Conservation (phyloP, 64 coral and sea anemone genomes). For the Stylophora pistillata region DNA sequence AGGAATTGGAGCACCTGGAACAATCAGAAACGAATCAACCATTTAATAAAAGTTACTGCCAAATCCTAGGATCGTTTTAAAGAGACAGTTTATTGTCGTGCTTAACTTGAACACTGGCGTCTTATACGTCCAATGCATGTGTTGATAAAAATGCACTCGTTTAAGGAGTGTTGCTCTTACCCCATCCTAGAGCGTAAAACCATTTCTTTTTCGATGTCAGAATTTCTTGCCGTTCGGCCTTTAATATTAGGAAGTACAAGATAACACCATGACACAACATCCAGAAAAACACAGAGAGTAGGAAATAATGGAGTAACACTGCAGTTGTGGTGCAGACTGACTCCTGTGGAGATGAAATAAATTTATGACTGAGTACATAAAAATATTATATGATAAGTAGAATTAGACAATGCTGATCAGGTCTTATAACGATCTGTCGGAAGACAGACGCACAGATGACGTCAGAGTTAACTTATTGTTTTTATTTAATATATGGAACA, state of each 20-base stretch:
- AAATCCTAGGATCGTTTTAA: neutral
- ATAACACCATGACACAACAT: constrained; percentile 63
- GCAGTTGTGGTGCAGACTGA: constrained; percentile 44
- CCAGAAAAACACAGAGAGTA: constrained; percentile 59
- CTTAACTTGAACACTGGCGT: no score
- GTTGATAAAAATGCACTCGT: no score
- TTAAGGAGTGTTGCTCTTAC: constrained; percentile 14
- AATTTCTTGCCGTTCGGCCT: constrained; percentile 9
- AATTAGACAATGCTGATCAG: no score
- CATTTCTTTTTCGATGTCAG: constrained; percentile 49
- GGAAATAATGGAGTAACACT: constrained; percentile 56
- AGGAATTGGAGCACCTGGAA: constrained; percentile 12
- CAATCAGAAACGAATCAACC: neutral
- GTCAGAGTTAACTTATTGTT: no score
- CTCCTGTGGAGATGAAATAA: neutral
- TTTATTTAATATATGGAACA: no score
- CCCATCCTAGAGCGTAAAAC: constrained; percentile 67
- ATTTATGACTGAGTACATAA: neutral
- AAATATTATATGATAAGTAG: no score
- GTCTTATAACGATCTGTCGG: no score
- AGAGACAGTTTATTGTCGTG: neutral
- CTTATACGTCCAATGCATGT: no score
- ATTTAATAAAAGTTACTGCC: neutral
- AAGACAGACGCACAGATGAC: no score
- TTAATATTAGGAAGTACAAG: constrained; percentile 61